A percentile compares a stretch with the other conserved stretches of the same genome.
Conservation (phyloP, 2,113 vertebrate genomes). For the Pygoscelis antarcticus region DNA sequence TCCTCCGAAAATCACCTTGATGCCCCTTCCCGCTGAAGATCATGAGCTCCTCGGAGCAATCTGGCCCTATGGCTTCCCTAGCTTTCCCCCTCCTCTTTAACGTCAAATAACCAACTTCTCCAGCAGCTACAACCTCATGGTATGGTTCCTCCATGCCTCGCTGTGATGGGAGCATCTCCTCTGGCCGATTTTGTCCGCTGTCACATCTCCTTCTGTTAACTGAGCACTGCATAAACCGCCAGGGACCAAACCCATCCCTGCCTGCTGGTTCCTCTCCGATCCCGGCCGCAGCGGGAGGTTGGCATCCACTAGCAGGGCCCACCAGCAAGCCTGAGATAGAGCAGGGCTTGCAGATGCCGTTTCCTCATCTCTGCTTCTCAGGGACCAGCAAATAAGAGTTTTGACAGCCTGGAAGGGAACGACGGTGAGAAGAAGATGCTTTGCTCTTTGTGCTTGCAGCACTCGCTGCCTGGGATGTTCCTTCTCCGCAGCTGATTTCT, state of each 20-base stretch:
- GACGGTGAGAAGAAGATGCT: rapidly evolving
- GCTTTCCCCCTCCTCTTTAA: not conserved
- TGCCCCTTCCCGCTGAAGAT: not conserved
- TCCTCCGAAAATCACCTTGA: not conserved
- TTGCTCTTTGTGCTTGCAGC: not conserved
- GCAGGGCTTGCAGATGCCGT: not conserved
- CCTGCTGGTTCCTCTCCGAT: not conserved
- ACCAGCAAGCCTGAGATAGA: not conserved
- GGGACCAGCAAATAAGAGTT: not conserved
- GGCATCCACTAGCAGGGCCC: not conserved
- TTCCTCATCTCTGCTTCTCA: not conserved
- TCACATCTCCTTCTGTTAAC: not conserved
- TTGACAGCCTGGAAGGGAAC: not conserved
- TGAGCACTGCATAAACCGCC: not conserved
- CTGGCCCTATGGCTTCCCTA: not conserved
- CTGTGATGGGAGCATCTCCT: not conserved
- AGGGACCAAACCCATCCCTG: not conserved
- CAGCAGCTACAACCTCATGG: not conserved
- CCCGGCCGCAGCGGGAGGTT: not conserved
- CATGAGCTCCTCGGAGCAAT: rapidly evolving
- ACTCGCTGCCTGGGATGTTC: not conserved
- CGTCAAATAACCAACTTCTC: not conserved
- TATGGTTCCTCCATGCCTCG: not conserved
- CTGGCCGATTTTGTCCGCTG: rapidly evolving
- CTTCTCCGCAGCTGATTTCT: not conserved